Conservation (phyloP, 2,113 vertebrate genomes). For the Lycocorax pyrrhopterus region DNA sequence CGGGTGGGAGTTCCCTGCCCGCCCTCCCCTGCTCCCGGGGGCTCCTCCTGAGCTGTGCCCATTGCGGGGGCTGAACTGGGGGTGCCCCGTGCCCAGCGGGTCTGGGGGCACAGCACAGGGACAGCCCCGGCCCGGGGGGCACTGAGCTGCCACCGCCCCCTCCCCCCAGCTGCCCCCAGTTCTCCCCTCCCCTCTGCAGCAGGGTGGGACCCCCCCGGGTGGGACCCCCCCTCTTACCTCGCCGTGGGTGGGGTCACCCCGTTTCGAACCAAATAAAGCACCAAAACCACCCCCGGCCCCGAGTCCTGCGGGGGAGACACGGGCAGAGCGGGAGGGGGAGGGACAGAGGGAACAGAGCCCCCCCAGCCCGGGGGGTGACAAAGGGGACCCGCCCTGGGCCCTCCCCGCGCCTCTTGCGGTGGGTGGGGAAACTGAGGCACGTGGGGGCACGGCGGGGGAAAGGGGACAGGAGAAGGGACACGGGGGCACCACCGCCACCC, state of each 20-base stretch:
- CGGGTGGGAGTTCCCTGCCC: neutral
- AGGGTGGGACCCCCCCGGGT: no score
- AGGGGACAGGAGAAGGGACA: neutral
- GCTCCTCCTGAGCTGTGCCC: neutral
- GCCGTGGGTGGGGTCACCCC: neutral
- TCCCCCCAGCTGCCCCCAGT: neutral
- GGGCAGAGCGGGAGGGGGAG: neutral
- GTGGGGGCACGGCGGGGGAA: neutral
- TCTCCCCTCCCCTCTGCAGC: neutral
- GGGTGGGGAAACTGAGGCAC: neutral
- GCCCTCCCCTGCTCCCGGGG: neutral
- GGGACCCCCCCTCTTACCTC: accelerated
- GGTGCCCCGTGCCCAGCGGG: neutral
- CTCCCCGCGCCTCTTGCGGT: neutral
- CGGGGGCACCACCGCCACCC: neutral
- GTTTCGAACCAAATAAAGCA: neutral
- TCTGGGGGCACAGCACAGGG: neutral
- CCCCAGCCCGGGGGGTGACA: neutral
- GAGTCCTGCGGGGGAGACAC: neutral
- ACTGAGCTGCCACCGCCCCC: neutral
- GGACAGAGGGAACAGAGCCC: neutral
- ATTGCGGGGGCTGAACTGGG: neutral
- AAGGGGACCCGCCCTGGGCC: neutral
- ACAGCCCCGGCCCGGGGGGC: neutral
- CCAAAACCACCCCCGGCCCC: neutral